Base-by-base conservation (phyloP, 1,140 invertebrate genomes). In the Dinoponera quadriceps region DNA sequence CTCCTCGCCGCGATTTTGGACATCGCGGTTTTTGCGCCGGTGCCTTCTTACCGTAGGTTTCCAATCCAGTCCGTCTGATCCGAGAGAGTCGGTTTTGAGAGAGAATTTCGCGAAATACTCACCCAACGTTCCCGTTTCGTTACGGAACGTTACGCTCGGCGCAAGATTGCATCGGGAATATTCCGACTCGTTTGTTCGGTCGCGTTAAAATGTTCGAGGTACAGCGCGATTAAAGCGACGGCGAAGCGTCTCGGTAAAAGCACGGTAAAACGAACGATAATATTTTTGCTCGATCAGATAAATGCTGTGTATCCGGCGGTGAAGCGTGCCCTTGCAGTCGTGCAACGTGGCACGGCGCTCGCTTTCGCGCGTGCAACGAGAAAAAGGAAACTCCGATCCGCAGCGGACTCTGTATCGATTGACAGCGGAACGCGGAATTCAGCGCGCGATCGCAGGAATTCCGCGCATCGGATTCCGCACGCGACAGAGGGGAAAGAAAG, bases 391-490 rank as follows among this genome's bases (percentile, higher is more conserved):
- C 9, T 44, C 38, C 3, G 25, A 51, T n/a, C n/a, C 20, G 44
- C 2, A n/a, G 27, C 5, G n/a, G 18, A 20, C 16, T n/a, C n/a
- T 25, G 14, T 48, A 13, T 2, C 14, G 1, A 20, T 16, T 22
- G 73, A 55, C 27, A 51, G 13, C 27, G 73, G 44, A 75, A 63
- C 59, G 57, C 57, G 57, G 75, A 78, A 78, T 69, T 44, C 44
- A 25, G 16, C 18, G 72, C 38, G 27, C 27, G 38, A 49, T 62
- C 38, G n/a, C 63, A 51, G 22, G 33, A 57, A 80, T 71, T 9
- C 48, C 51, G 18, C 14, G 29, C 51, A 22, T 57, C 13, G 75
- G 71, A 29, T 69, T 71, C n/a, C 51, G 2, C 63, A 49, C 71
- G 38, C 33, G 38, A 44, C 38, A 11, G 9, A n/a, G n/a, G n/a